Percentiles rank a stretch among this genome's conserved stretches.
Evolutionary conservation across 2,797 vertebrate genomes (phyloP).

Genomic region (Lithobates sylvaticus): DNA sequence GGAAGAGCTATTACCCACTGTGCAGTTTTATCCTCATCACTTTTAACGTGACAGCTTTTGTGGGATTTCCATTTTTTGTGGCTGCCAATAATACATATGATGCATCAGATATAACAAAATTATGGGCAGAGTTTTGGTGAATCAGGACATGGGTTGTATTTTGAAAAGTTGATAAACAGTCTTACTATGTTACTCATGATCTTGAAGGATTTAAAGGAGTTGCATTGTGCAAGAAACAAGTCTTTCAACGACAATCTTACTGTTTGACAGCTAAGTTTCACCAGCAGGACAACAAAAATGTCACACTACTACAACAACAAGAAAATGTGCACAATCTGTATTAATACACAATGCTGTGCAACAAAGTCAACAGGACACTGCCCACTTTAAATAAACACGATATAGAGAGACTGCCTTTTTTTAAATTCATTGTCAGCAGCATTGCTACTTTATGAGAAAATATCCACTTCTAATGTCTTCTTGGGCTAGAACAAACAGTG

Average conservation of each 20-base stretch:
- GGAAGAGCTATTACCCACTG: too few species aligned
- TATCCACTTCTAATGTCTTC: constrained; percentile 48
- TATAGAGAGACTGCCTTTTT: constrained; percentile 15
- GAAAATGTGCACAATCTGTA: neutral
- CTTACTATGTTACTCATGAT: too few species aligned
- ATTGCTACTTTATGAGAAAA: constrained; percentile 51
- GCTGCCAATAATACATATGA: neutral
- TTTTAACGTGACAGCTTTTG: neutral
- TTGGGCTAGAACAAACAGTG: constrained; percentile 20
- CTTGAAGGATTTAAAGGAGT: neutral
- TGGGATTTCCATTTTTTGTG: neutral
- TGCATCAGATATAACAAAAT: neutral
- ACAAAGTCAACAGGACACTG: constrained; percentile 16
- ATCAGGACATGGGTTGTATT: too few species aligned
- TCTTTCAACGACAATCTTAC: constrained; percentile 9
- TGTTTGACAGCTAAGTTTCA: neutral
- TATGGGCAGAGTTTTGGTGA: too few species aligned
- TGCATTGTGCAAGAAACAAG: neutral
- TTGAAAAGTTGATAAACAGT: too few species aligned
- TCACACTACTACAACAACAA: constrained; percentile 3
- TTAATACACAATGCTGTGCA: neutral
- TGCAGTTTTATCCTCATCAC: too few species aligned
- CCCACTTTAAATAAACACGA: constrained; percentile 42
- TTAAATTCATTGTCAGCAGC: constrained; percentile 29
- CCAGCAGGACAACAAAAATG: neutral